These are phyloP conservation scores for Hydrozoanthus tunicans DNA, from an alignment of 64 coral and sea anemone genomes.

Conservation along the genomic window DNA sequence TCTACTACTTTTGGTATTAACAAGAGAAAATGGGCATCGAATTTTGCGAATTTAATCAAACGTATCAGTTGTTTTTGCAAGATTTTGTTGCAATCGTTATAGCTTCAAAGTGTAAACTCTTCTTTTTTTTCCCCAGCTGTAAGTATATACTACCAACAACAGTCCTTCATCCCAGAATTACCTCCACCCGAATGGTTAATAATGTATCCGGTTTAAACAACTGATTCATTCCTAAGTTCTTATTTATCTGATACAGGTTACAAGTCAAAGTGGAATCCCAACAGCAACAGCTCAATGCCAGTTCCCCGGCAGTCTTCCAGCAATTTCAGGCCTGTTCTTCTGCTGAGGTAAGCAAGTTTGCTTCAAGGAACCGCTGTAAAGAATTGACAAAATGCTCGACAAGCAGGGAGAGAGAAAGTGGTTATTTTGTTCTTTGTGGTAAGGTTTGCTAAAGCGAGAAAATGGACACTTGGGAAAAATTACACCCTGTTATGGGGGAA, in stretches of 20 bases:
- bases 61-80: too few species aligned
- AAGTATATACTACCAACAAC: too few species aligned
- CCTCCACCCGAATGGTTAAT: background rate
- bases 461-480: too few species aligned
- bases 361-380: background rate
- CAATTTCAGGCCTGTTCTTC: slow-evolving; percentile 31
- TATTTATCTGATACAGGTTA: slow-evolving; percentile 29
- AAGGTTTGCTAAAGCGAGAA: background rate
- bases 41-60: too few species aligned
- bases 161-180: too few species aligned
- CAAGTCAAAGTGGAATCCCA: slow-evolving; percentile 57
- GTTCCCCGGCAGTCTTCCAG: slow-evolving; percentile 56
- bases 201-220: background rate
- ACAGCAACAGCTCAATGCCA: slow-evolving; percentile 55
- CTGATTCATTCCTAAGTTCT: background rate
- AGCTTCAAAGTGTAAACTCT: too few species aligned
- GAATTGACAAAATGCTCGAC: slow-evolving; percentile 6
- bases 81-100: too few species aligned
- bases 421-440: slow-evolving; percentile 4
- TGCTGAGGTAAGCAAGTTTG: slow-evolving; percentile 46
- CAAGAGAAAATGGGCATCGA: too few species aligned
- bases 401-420: slow-evolving; percentile 19
- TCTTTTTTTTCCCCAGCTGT: too few species aligned
- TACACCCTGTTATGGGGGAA: too few species aligned
- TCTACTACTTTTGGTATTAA: too few species aligned